Base-by-base conservation (phyloP, 2,888 invertebrate genomes). In the Ectemnius continuus region DNA sequence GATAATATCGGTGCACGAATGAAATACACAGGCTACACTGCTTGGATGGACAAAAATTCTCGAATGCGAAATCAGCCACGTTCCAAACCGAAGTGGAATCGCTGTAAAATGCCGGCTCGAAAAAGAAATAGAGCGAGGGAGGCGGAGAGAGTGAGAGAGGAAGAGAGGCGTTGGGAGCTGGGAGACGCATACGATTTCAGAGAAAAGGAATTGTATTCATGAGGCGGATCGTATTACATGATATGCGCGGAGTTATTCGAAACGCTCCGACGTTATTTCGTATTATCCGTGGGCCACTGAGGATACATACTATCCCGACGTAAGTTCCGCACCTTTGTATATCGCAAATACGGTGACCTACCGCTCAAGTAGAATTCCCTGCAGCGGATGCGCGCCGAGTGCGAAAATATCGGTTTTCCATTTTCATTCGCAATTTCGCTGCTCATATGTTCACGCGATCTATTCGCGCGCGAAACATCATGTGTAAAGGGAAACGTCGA, bases 201-300 rank as follows among this genome's bases (percentile, higher is more conserved):
- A 18, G n/a, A 47, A 60, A 58, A 23, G 63, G 52, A 68, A 75
- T 66, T 62, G 68, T 77, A 76, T 76, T 78, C 78, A 60, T 67
- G 52, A 65, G 62, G 47, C 47, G 70, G 67, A 73, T 78, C 76
- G 64, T 65, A 78, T 76, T 78, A 78, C 61, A 63, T 57, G 78
- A 73, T 73, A 70, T 20, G 56, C 26, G 11, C 36, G 61, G 45
- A 67, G 67, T 70, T 65, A 70, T 73, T 76, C 70, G 72, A 67
- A 65, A 59, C 60, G 59, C 67, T 62, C 66, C 65, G 76, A 47
- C 64, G 73, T 78, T 73, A 65, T 60, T 76, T 67, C 73, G 73
- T 70, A 67, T 70, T 70, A 78, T 70, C 61, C 65, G 18, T 59
- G 18, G 36, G 46, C 36, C 59, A 52, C 14, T n/a, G 52, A 16